Evolutionary conservation across 1,140 invertebrate species (phyloP).

Genomic region (Procambarus virginalis): DNA sequence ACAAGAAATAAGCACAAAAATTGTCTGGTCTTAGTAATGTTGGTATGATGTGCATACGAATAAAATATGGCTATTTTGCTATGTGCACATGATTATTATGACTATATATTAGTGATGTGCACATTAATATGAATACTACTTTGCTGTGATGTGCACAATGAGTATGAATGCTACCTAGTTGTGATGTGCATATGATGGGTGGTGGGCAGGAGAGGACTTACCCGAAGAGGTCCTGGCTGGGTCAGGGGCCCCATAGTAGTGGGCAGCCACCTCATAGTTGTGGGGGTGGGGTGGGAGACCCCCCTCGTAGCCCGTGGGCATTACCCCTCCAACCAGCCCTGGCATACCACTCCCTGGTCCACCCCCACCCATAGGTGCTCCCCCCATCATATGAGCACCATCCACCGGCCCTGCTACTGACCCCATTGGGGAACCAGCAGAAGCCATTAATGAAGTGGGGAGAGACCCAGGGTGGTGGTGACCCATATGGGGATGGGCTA

Average conservation of each 20-base stretch:
- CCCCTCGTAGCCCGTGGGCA: constrained; percentile 64
- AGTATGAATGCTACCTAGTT: constrained; percentile 42
- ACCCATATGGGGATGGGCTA: constrained; percentile 56
- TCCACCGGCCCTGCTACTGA: constrained; percentile 46
- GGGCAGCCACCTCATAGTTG: constrained; percentile 67
- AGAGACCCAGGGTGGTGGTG: constrained; percentile 57
- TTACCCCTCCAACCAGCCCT: constrained; percentile 63
- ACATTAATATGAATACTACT: constrained; percentile 11
- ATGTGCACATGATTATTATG: constrained; percentile 38
- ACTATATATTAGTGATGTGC: constrained; percentile 51
- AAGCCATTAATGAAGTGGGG: constrained; percentile 43
- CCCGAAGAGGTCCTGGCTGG: constrained; percentile 65
- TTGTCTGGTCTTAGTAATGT: constrained; percentile 11
- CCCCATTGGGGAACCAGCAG: constrained; percentile 47
- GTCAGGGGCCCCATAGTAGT: constrained; percentile 66
- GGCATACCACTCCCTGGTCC: constrained; percentile 57
- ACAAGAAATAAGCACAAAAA: not conserved
- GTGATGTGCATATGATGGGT: constrained; percentile 66
- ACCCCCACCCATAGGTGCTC: constrained; percentile 57
- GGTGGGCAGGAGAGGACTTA: constrained; percentile 62
- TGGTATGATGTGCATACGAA: constrained; percentile 37
- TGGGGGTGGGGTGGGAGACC: constrained; percentile 64
- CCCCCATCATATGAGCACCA: constrained; percentile 57
- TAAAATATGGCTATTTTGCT: constrained; percentile 28
- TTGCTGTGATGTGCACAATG: constrained; percentile 40